Evolutionary conservation across 1,140 invertebrate genomes (phyloP), one percentile per base, ranked within the genome.

Genomic region (Euwallacea fornicatus): DNA sequence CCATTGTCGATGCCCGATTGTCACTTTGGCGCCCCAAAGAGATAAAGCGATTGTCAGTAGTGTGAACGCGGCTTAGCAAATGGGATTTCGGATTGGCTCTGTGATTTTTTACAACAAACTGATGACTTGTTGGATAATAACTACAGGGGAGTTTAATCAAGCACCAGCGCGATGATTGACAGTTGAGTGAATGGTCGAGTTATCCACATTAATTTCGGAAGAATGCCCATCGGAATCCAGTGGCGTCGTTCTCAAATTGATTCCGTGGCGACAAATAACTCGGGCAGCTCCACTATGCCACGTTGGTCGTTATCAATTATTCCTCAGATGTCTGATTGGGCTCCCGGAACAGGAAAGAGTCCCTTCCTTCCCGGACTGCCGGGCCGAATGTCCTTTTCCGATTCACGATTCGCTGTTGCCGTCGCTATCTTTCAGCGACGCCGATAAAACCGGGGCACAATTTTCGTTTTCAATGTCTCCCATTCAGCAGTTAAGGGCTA

Each of bases 341-440:
- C 74, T 75, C 75, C 78, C 79, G 79, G 79, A 81, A 81, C 72
- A 79, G 79, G 79, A 81, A 81, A 78, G 78, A 78, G 77, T 79
- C 79, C 77, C 58, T 80, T 80, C 79, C 79, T 80, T 80, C 79
- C 79, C 79, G 79, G 79, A 80, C 78, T 79, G 78, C 79, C 79
- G 79, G 79, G 76, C 76, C 79, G 77, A 80, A 80, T 80, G 79
- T 79, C 78, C 79, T 77, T 79, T 80, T 80, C 78, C 79, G 78
- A 79, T 76, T 79, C 69, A 69, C 79, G 78, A 79, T 41, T 68
- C 67, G 43, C 58, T 13, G 58, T 53, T 54, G 44, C 21, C 74
- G 76, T 75, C 75, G 62, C 76, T 78, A 77, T 77, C 76, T 69
- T 69, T 66, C 74, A 67, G 47, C 59, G 47, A 59, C 54, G 70